phyloP scores from a whole-genome alignment of 1,140 invertebrate genomes.

The Nilaparvata lugens region DNA sequence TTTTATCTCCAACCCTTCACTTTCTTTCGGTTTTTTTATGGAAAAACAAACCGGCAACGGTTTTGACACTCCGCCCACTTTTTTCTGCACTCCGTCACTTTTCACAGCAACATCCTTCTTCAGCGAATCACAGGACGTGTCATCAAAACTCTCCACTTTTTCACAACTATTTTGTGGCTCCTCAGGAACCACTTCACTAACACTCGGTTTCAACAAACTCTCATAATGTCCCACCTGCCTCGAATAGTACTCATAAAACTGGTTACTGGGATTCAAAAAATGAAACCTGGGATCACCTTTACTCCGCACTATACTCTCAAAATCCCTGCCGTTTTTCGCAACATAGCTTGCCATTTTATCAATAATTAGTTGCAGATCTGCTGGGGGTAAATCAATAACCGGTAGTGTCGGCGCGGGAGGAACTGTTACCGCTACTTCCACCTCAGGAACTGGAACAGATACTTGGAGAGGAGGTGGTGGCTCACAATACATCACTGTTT shows the following conservation, averaged over 20 bases:
- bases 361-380: constrained; percentile 76
- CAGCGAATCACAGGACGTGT: too few species aligned
- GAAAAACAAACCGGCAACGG: constrained; percentile 66
- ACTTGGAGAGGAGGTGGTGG: not conserved
- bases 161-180: too few species aligned
- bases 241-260: constrained; percentile 66
- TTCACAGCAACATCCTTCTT: constrained; percentile 25
- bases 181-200: too few species aligned
- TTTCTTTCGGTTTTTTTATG: constrained; percentile 68
- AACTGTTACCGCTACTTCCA: not conserved
- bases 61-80: constrained; percentile 15
- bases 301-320: constrained; percentile 76
- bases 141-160: too few species aligned
- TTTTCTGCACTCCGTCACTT: constrained; percentile 24
- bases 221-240: constrained; percentile 13
- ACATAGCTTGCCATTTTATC: constrained; percentile 95
- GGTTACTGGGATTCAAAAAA: constrained; percentile 62
- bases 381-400: constrained; percentile 47
- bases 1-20: constrained; percentile 41
- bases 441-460: not conserved
- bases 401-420: not conserved
- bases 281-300: constrained; percentile 66
- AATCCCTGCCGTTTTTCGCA: constrained; percentile 85
- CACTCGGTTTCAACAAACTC: constrained; percentile 35
- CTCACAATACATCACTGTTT: not conserved